Evolutionary conservation across 2,888 invertebrate species (phyloP).

Genomic region (Cistogaster globosa): DNA sequence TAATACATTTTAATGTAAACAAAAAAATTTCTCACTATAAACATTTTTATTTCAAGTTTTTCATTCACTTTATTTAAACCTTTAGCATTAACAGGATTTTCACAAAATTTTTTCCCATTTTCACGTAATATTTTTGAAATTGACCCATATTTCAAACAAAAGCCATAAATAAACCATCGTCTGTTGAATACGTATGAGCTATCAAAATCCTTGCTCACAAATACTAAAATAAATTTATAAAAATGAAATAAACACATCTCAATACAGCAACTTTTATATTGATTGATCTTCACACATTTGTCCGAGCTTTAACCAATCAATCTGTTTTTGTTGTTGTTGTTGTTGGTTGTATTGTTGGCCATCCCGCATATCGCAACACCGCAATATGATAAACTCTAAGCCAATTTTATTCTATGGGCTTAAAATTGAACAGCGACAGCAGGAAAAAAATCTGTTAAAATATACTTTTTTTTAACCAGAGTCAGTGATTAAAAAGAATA

Average conservation of each 20-base stretch:
- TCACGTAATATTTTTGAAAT: conserved; percentile 56
- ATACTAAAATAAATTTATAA: conserved; percentile 73
- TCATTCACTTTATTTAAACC: conserved; percentile 23
- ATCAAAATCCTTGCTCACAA: conserved; percentile 71
- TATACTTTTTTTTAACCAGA: conserved; percentile 7
- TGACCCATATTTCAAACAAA: conserved; percentile 69
- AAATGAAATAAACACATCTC: conserved; percentile 38
- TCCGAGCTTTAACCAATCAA: conserved; percentile 63
- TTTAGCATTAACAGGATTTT: conserved; percentile 56
- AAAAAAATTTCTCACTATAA: neutral
- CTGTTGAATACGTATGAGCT: conserved; percentile 58
- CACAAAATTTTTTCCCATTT: conserved; percentile 55
- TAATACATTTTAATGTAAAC: neutral
- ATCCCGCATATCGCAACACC: conserved; percentile 68
- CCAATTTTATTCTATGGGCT: conserved; percentile 73
- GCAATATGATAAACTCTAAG: conserved; percentile 73
- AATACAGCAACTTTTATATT: conserved; percentile 71
- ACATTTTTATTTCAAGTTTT: neutral
- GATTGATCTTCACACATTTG: conserved; percentile 67
- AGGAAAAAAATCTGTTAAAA: conserved; percentile 41
- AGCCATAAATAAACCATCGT: conserved; percentile 66
- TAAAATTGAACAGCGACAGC: conserved; percentile 65
- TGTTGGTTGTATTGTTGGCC: conserved; percentile 28
- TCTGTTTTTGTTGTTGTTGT: conserved; percentile 39
- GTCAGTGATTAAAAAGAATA: conserved; percentile 16